These are phyloP conservation scores for Apamea sordens DNA, from an alignment of 2,888 invertebrate genomes.

Conservation along the genomic window DNA sequence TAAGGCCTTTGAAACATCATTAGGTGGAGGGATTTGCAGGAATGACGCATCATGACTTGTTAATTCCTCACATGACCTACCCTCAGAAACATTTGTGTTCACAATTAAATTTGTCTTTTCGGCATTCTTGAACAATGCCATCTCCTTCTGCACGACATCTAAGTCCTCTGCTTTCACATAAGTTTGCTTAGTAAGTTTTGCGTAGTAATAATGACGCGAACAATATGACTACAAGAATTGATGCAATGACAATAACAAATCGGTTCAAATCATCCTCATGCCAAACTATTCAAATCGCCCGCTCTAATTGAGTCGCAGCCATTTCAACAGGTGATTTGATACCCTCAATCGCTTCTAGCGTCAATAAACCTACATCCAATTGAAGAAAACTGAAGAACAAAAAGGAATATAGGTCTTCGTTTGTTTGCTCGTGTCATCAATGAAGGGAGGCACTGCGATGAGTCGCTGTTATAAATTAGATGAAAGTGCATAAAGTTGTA, in stretches of 20 bases:
- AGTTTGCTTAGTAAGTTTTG: no score
- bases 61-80: no score
- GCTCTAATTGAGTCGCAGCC: constrained; percentile 30
- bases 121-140: no score
- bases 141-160: no score
- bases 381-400: constrained; percentile 37
- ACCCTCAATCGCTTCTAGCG: constrained; percentile 34
- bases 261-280: neutral
- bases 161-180: no score
- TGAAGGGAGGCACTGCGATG: constrained; percentile 19
- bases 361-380: constrained; percentile 51
- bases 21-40: no score
- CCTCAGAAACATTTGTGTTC: no score
- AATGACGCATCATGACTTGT: no score
- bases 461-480: constrained; percentile 1
- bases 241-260: constrained; percentile 14
- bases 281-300: constrained; percentile 34
- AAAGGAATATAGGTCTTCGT: constrained; percentile 17
- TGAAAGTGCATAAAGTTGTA: constrained; percentile 6
- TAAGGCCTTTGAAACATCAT: no score
- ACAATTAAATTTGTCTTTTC: no score
- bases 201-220: constrained; percentile 4
- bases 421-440: constrained; percentile 31
- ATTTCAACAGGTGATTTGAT: constrained; percentile 60
- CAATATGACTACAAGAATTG: constrained; percentile 14